Conservation (phyloP, 2,797 vertebrate species). For the Muscicapa striata region DNA sequence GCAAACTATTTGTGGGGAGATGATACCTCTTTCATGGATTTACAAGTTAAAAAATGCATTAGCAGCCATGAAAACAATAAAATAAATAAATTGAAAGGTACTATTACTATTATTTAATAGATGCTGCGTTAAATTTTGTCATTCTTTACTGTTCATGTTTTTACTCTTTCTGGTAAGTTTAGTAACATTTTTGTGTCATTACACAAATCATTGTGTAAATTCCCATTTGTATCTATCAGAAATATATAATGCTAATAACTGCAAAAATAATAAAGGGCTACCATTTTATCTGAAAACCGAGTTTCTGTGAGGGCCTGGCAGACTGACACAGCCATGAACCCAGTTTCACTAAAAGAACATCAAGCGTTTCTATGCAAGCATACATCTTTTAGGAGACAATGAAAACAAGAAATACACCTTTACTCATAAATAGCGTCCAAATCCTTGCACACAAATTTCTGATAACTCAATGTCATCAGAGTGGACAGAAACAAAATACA, state of each 20-base stretch:
- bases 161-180: background rate
- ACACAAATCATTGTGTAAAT: background rate
- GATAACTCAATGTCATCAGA: background rate
- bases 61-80: background rate
- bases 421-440: background rate
- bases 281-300: background rate
- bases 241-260: background rate
- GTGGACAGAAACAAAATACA: rapidly evolving
- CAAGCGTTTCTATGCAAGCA: background rate
- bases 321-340: background rate
- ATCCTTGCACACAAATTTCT: background rate
- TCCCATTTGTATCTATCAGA: background rate
- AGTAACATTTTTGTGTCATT: background rate
- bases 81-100: background rate
- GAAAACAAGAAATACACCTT: background rate
- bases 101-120: background rate
- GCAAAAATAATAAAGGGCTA: background rate
- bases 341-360: background rate
- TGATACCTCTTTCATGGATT: background rate
- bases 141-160: background rate
- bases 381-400: background rate
- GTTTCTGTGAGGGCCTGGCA: background rate
- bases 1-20: background rate
- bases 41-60: background rate
- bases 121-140: background rate